Evolutionary conservation across 2,888 invertebrate genomes (phyloP), one percentile per base, ranked within the genome.

Genomic region (Parnassius mnemosyne): DNA sequence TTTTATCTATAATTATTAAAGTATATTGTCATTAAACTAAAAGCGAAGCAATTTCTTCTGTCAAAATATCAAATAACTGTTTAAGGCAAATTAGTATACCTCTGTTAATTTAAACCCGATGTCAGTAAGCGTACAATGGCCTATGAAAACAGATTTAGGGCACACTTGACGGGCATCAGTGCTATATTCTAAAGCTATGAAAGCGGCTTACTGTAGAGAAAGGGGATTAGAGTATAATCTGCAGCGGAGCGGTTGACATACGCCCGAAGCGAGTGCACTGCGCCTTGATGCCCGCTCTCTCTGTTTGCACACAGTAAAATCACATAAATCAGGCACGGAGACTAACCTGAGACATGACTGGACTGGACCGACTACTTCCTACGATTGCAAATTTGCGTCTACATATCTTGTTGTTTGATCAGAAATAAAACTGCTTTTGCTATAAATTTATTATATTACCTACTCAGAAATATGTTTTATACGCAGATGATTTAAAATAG

Each of bases 171-270:
- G 78, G 85, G 83, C 82, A 81, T 84, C 82, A 76, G 74, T 70
- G 81, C 78, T 77, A 81, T 80, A 79, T 81, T 82, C 83, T 82
- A 81, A 87, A 85, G 85, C 87, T 83, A 87, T 84, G 85, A 85
- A 89, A 88, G 86, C 84, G 81, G 89, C 88, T 89, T 84, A 89
- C 80, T 72, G 77, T 75, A 83, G 84, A 84, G 85, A 87, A 85
- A 82, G 83, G 85, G 88, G 88, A 87, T 89, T 88, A 89, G 75
- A 74, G 78, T 72, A 83, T 89, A 89, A 89, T 89, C 89, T 88
- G 85, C 79, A 80, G 75, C 74, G 78, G 78, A 82, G 82, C 81
- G 85, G 84, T 84, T 89, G 89, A 89, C 89, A 85, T 84, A 85
- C 83, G 86, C 84, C 81, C 80, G 75, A 72, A 78, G 84, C 82